These are phyloP conservation scores for Homarus americanus DNA, from an alignment of 1,140 invertebrate genomes.

Conservation along the genomic window DNA sequence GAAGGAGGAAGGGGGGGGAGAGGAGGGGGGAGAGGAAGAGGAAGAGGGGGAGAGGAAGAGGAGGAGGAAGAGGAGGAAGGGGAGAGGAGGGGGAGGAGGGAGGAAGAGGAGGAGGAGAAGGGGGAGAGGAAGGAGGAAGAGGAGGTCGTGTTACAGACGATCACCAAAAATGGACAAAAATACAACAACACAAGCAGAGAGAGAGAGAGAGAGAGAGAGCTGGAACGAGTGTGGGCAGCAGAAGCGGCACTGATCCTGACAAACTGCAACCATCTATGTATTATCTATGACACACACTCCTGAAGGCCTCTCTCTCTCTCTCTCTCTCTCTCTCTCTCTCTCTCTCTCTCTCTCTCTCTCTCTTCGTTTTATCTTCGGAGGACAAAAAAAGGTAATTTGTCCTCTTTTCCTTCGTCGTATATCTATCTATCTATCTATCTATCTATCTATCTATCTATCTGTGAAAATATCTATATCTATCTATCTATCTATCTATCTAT, in stretches of 20 bases:
- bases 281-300: slow-evolving; percentile 51
- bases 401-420: no score
- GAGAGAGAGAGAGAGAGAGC: no score
- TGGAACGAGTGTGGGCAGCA: no score
- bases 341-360: slow-evolving; percentile 33
- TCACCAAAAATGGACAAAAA: no score
- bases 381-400: no score
- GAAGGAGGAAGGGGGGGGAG: not conserved
- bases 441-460: no score
- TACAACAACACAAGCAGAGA: no score
- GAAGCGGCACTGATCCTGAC: slow-evolving; percentile 19
- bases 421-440: no score
- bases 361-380: no score
- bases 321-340: slow-evolving; percentile 25
- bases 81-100: not conserved
- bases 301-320: not conserved
- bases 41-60: slow-evolving; percentile 18
- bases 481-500: no score
- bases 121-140: not conserved
- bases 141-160: no score
- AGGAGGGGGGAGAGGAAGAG: not conserved
- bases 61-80: not conserved
- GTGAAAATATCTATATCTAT: no score
- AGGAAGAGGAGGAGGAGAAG: not conserved
- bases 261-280: slow-evolving; percentile 42